Evolutionary conservation across 2,797 vertebrate genomes (phyloP).

Genomic region (Enteromius treurensis): DNA sequence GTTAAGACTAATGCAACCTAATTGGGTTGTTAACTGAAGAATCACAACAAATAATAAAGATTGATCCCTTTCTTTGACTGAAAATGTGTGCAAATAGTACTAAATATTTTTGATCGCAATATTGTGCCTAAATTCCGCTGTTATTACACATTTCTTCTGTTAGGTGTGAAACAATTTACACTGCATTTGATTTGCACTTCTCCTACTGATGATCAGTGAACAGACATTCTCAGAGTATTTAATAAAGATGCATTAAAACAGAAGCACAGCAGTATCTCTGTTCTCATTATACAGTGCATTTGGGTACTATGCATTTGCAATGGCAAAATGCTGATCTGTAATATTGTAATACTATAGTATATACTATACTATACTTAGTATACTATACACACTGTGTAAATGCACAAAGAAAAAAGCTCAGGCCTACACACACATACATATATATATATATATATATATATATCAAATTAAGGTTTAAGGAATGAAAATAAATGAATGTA

Average conservation of each 20-base stretch:
- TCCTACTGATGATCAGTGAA: background rate
- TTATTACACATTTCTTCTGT: background rate
- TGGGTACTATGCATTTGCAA: background rate
- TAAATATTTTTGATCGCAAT: background rate
- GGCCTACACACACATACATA: no score
- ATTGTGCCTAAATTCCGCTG: background rate
- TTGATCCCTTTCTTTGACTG: background rate
- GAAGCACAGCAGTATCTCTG: background rate
- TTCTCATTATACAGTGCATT: background rate
- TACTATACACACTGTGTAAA: background rate
- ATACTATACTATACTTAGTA: background rate
- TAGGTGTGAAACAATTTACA: background rate
- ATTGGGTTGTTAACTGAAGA: background rate
- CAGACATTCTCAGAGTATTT: background rate
- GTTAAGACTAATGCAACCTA: background rate
- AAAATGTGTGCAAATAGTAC: background rate
- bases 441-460: no score
- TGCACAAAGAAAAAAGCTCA: background rate
- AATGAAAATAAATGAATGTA: background rate
- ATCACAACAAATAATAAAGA: background rate
- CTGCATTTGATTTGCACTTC: background rate
- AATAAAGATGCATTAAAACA: slow-evolving; percentile 22
- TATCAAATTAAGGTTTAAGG: background rate
- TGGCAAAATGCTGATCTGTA: background rate
- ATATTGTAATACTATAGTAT: background rate